Evolutionary conservation across 1,140 invertebrate species (phyloP).

Genomic region (Drosophila repleta): DNA sequence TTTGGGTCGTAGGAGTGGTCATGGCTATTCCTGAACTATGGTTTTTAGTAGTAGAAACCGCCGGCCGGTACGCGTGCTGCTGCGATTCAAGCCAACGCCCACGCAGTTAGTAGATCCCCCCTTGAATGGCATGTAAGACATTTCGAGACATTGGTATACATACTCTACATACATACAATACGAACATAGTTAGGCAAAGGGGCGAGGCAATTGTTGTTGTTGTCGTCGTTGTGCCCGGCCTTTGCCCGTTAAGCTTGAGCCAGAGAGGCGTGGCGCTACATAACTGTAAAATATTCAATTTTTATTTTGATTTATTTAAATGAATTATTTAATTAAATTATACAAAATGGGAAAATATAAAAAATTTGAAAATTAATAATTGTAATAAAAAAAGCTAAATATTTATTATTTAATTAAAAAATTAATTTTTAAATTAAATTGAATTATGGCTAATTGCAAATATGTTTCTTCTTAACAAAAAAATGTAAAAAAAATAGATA

Average conservation of each 20-base stretch:
- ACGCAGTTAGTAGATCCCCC: conserved; percentile 38
- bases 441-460: conserved; percentile 1
- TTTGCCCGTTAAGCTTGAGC: conserved; percentile 15
- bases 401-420: too few relatives aligned
- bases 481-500: not conserved
- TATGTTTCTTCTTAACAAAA: conserved; percentile 6
- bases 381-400: not conserved
- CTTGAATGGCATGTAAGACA: conserved; percentile 43
- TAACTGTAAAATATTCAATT: not conserved
- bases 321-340: too few relatives aligned
- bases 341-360: too few relatives aligned
- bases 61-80: conserved; percentile 43
- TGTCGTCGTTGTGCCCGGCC: too few relatives aligned
- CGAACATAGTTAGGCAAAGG: not conserved
- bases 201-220: not conserved
- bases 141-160: conserved; percentile 43
- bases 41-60: conserved; percentile 76
- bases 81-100: conserved; percentile 26
- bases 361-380: not conserved
- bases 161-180: not conserved
- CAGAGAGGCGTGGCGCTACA: not conserved
- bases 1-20: conserved; percentile 82
- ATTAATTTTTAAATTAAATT: too few relatives aligned
- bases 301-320: not conserved
- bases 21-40: conserved; percentile 84